These are phyloP conservation scores for Bungarus multicinctus DNA, from an alignment of 2,113 vertebrate genomes.

Conservation along the genomic window DNA sequence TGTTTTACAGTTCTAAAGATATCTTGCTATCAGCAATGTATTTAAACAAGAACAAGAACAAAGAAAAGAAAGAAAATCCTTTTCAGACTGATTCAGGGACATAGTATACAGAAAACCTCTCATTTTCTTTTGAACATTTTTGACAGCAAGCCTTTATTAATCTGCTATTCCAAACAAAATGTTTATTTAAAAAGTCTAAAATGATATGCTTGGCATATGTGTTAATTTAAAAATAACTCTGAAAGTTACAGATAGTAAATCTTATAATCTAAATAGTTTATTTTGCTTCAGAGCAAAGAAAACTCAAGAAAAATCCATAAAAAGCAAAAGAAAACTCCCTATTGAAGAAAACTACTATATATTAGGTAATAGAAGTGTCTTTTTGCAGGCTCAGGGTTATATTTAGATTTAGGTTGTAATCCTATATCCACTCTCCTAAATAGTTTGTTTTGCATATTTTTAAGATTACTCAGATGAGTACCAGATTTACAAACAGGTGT, in stretches of 20 bases:
- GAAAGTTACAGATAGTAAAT: neutral
- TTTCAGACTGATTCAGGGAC: neutral
- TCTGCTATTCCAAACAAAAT: neutral
- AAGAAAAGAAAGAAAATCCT: too few species aligned
- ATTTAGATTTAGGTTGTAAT: neutral
- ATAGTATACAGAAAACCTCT: neutral
- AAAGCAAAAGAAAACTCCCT: neutral
- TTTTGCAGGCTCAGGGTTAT: neutral
- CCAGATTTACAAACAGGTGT: neutral
- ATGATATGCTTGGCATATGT: neutral
- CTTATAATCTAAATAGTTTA: neutral
- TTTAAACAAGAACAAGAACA: neutral
- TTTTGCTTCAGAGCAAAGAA: neutral
- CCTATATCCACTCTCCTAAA: neutral
- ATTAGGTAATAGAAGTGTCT: neutral
- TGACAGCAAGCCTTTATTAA: neutral
- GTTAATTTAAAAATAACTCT: slow-evolving; percentile 23
- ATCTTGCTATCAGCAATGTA: neutral
- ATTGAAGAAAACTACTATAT: neutral
- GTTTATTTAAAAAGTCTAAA: slow-evolving; percentile 12
- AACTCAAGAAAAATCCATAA: too few species aligned
- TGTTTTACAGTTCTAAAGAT: slow-evolving; percentile 11
- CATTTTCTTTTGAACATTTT: neutral
- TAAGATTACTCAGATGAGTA: neutral
- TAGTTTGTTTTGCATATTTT: neutral